phyloP scores from a whole-genome alignment of 64 coral and sea anemone genomes.

The Montipora capricornis region DNA sequence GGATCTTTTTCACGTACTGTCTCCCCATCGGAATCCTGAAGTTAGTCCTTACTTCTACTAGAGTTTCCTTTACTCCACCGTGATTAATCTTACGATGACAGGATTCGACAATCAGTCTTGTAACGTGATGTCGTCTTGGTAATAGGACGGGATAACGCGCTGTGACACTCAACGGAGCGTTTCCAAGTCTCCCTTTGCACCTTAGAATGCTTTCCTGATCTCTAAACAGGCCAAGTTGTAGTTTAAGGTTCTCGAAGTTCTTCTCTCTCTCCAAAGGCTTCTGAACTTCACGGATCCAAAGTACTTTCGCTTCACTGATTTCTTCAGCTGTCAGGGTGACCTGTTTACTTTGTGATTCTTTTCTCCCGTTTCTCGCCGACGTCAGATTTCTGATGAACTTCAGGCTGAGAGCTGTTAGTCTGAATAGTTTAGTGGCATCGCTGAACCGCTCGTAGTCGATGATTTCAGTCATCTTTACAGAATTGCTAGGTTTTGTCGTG shows the following conservation, averaged over 20 bases:
- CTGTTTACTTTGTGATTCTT: not conserved
- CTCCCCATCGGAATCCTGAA: conserved; percentile 63
- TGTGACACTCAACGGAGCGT: conserved; percentile 18
- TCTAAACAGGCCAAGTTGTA: conserved; percentile 67
- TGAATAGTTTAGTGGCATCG: conserved; percentile 55
- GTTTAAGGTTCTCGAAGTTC: conserved; percentile 51
- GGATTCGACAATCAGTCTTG: conserved; percentile 24
- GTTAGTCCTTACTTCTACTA: conserved; percentile 46
- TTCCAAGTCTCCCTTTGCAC: conserved; percentile 62
- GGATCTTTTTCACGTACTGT: conserved; percentile 52
- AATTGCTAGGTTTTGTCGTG: not conserved
- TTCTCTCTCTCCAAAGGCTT: conserved; percentile 15
- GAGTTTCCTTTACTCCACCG: conserved; percentile 63
- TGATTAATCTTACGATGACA: conserved; percentile 61
- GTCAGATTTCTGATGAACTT: conserved; percentile 62
- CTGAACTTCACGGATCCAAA: conserved; percentile 73
- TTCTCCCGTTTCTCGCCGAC: not conserved
- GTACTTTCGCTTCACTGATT: conserved; percentile 24
- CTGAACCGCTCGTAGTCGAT: conserved; percentile 77
- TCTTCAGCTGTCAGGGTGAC: conserved; percentile 51
- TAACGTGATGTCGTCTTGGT: conserved; percentile 70
- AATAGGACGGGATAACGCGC: conserved; percentile 48
- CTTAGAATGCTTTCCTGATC: conserved; percentile 47
- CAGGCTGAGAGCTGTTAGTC: conserved; percentile 66
- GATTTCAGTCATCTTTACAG: conserved; percentile 46